Base-by-base conservation (phyloP, 2,797 vertebrate genomes). In the Hypotaenidia philippensis region DNA sequence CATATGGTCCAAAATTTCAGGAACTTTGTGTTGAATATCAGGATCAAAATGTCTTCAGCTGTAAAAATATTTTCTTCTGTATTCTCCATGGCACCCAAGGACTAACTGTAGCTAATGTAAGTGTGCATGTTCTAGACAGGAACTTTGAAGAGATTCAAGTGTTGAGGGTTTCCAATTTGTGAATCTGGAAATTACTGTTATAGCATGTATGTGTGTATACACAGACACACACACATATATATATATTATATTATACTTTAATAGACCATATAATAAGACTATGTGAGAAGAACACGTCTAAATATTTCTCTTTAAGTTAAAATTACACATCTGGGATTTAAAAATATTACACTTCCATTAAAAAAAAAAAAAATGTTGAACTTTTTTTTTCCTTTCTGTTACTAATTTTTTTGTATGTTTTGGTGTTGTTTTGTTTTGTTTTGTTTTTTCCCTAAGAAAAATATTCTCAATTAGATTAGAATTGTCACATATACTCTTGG, bases 151-250 rank as follows among this genome's bases (percentile, higher is more conserved):
- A 41, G 5, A 60, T 20, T 9, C 1, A 53, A 79, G 20, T 23
- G 9, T 40, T 59, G 44, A 50, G 5, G 5, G 3, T 57, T 75
- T 63, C 27, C n/a, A 59, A 13, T n/a, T 23, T 61, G 3, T 53
- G 31, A 53, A 4, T 52, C 23, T 61, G 38, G 21, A 74, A 88
- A 70, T 8, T 78, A 25, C 11, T 74, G 18, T 13, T n/a, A 25
- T 18, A 11, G 2, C 6, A 31, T 13, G 32, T 11, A 22, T 50
- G 3, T 50, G 4, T 22, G 6, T 16, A 25, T 8, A 10, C 3
- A 38, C 1, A 29, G 1, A 41, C 8, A 10, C 2, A 38, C 0
- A 32, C 1, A 49, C 9, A 29, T 8, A 60, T 5, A 22, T 34
- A 34, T 34, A 34, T 34, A 34, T n/a, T n/a, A n/a, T 63, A 68